Percentiles rank a stretch among this genome's conserved stretches.
phyloP scores from a whole-genome alignment of 2,888 invertebrate species.

The Rhagonycha fulva region DNA sequence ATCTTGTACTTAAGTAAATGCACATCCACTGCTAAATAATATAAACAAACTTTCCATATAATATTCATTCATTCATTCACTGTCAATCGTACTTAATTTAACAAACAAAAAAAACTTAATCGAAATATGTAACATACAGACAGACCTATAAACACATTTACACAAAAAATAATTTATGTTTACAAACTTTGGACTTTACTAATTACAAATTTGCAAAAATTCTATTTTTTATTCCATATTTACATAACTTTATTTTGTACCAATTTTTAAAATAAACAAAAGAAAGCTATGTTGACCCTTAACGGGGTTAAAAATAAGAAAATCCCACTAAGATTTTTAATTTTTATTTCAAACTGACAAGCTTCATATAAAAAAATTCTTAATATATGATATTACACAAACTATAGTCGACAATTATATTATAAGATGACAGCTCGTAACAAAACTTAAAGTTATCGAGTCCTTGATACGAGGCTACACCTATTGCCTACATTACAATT shows the following conservation, averaged over 20 bases:
- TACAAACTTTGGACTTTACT: not conserved
- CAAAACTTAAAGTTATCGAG: not conserved
- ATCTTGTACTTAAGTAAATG: conserved; percentile 41
- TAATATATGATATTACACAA: conserved; percentile 1
- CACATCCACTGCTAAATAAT: conserved; percentile 32
- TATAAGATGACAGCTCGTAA: not conserved
- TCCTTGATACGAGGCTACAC: not conserved
- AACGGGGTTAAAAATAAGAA: not conserved
- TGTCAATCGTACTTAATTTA: conserved; percentile 13
- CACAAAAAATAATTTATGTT: conserved; percentile 4
- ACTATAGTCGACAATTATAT: not conserved
- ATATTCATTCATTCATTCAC: conserved; percentile 6
- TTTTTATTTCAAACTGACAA: not conserved
- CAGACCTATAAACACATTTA: not conserved
- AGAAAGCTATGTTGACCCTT: not conserved
- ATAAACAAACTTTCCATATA: not conserved
- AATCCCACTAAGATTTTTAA: not conserved
- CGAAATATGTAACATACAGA: not conserved
- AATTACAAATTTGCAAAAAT: not conserved
- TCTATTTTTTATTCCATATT: not conserved
- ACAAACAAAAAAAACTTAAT: conserved; percentile 13
- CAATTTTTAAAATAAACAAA: not conserved
- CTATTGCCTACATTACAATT: conserved; percentile 9
- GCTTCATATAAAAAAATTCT: conserved; percentile 2
- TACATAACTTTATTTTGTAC: not conserved